Percentiles rank a stretch among this genome's conserved stretches.
These are phyloP conservation scores for Oryzaephilus surinamensis DNA, from an alignment of 1,140 invertebrate species.

Conservation along the genomic window DNA sequence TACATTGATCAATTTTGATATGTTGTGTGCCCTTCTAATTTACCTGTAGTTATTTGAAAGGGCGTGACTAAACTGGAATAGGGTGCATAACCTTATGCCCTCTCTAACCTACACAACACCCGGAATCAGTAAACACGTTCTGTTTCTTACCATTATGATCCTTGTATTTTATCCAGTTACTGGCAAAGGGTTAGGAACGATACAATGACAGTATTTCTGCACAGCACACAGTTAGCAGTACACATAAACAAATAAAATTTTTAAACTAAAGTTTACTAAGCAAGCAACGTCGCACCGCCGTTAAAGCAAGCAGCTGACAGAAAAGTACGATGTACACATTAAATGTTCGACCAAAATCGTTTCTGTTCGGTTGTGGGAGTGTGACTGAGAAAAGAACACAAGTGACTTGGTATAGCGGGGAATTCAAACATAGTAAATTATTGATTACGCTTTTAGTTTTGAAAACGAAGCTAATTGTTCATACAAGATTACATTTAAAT, in stretches of 20 bases:
- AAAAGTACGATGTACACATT: conserved; percentile 22
- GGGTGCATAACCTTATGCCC: conserved; percentile 26
- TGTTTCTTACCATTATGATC: background rate
- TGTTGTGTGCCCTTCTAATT: no score
- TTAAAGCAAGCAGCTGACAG: conserved; percentile 35
- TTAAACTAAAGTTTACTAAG: conserved; percentile 34
- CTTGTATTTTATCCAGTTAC: background rate
- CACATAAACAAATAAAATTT: conserved; percentile 34
- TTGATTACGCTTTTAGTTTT: conserved; percentile 21
- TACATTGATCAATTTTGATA: no score
- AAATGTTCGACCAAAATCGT: conserved; percentile 15
- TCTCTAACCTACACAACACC: conserved; percentile 20
- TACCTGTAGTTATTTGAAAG: no score
- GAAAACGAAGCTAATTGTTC: conserved; percentile 16
- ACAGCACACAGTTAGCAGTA: conserved; percentile 30
- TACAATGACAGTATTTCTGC: conserved; percentile 14
- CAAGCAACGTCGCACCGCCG: conserved; percentile 30
- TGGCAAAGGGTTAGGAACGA: background rate
- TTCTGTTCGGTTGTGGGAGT: conserved; percentile 17
- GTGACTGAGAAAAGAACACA: conserved; percentile 15
- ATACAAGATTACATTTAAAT: conserved; percentile 14
- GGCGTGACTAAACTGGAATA: conserved; percentile 15
- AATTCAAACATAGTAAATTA: conserved; percentile 34
- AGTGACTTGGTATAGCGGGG: conserved; percentile 21
- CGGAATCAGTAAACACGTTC: conserved; percentile 2